Base-by-base conservation (phyloP, 2,113 vertebrate genomes). In the Capreolus pygargus region DNA sequence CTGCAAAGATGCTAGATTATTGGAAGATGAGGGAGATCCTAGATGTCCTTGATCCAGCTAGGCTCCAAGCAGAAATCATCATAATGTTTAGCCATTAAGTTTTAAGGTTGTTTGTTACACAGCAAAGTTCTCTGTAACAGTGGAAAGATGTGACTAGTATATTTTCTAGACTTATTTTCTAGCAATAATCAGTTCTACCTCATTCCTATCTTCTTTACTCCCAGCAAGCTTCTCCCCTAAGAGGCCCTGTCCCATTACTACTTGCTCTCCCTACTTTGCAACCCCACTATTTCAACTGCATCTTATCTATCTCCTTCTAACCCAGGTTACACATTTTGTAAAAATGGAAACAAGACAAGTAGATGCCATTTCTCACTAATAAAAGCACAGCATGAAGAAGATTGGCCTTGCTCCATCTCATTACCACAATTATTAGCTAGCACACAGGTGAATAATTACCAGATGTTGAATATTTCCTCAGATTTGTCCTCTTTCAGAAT, bases 391-490 rank as follows among this genome's bases (percentile, higher is more conserved):
- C 85, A 95, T 78, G 93, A 91, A 93, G 91, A 97, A 89, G 36
- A 93, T 39, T 98, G 97, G 84, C 95, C 57, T 83, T 97, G 95
- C 70, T 96, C 70, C 89, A 96, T 94, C 94, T 97, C 78, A 97
- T 98, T 97, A 96, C 43, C 21, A 89, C 58, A 82, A 82, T 94
- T 91, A 97, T 87, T 98, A 98, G 86, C 92, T 39, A 95, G 87
- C 67, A 87, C 94, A 93, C 92, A 97, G 89, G 95, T 97, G 78
- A 97, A 78, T 95, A 97, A 97, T 96, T 96, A 76, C 86, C 82
- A 97, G 95, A 93, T 96, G 92, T 91, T 97, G 50, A 70, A n/a
- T 95, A 93, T 58, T 39, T 83, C 43, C 36, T 89, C 61, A 86
- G 27, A 83, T 78, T 78, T 86, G 28, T 97, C 67, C 23, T 54